Base-by-base conservation (phyloP, 2,888 invertebrate genomes). In the Dendrolimus pini region DNA sequence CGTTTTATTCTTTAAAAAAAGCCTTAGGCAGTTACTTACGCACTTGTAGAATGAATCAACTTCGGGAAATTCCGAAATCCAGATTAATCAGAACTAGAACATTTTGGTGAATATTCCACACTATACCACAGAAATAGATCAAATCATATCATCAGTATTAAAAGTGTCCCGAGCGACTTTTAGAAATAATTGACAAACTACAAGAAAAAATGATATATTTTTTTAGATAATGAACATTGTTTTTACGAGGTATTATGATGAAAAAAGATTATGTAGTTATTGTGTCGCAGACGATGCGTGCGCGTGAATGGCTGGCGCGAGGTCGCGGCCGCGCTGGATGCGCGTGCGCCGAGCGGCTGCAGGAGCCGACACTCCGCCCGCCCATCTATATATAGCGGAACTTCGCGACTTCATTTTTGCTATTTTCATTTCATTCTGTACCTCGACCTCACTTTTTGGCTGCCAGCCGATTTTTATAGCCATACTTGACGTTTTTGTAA, bases 351-450 rank as follows among this genome's bases (percentile, higher is more conserved):
- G 66, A 67, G 70, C 67, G 64, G 30, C 30, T 69, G 74, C 72
- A 69, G 69, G 69, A 62, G 70, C 72, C 72, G 66, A 75, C 70
- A 73, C 70, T 77, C 80, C 77, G 75, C 80, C 80, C 82, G 78
- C 77, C 75, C 77, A 66, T 74, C 85, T 90, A 90, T 83, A 85
- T 89, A 87, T 90, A 90, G 89, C 80, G 67, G 74, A 83, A 85
- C 89, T 87, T 89, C 80, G 89, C 89, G 87, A 89, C 85, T 85
- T 74, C 69, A 76, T 77, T 83, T 83, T 86, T 88, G 89, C 89
- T 89, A 89, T 90, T 90, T 89, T 86, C 82, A 89, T 85, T 87
- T 85, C 82, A 85, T 85, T 87, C 83, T 86, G 78, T 76, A 74
- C 72, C 67, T 70, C 79, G 77, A 81, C 77, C 79, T 78, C 81